These are phyloP conservation scores for Piaya cayana DNA, from an alignment of 2,113 vertebrate genomes.

Conservation along the genomic window DNA sequence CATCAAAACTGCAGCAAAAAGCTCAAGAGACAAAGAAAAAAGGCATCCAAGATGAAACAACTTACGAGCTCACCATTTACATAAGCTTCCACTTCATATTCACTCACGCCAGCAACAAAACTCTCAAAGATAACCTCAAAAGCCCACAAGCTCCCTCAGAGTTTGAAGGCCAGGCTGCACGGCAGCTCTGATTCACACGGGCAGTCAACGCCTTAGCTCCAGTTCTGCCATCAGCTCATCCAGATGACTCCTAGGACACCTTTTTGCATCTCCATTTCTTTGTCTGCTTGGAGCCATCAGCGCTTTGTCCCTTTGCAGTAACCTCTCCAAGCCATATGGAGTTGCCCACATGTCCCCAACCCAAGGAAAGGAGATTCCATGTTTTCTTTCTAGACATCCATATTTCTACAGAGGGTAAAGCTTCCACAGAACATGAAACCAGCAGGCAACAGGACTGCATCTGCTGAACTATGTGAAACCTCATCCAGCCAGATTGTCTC, in stretches of 20 bases:
- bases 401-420: background rate
- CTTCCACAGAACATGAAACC: background rate
- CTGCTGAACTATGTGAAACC: background rate
- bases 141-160: background rate
- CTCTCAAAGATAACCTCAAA: background rate
- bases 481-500: background rate
- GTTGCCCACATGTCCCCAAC: background rate
- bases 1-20: background rate
- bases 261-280: background rate
- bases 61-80: background rate
- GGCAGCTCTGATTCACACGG: background rate
- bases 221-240: background rate
- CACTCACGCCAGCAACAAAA: background rate
- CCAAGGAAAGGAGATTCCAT: background rate
- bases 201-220: background rate
- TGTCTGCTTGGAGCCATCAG: background rate
- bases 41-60: background rate
- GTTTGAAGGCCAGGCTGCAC: background rate
- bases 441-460: background rate
- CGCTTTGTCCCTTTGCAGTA: background rate
- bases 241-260: background rate
- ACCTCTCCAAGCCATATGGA: background rate
- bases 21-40: background rate
- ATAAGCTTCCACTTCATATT: background rate
- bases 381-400: background rate